Percentiles rank a stretch among this genome's conserved stretches.
Conservation (phyloP, 2,888 invertebrate species). For the Caenorhabditis zanzibari region DNA sequence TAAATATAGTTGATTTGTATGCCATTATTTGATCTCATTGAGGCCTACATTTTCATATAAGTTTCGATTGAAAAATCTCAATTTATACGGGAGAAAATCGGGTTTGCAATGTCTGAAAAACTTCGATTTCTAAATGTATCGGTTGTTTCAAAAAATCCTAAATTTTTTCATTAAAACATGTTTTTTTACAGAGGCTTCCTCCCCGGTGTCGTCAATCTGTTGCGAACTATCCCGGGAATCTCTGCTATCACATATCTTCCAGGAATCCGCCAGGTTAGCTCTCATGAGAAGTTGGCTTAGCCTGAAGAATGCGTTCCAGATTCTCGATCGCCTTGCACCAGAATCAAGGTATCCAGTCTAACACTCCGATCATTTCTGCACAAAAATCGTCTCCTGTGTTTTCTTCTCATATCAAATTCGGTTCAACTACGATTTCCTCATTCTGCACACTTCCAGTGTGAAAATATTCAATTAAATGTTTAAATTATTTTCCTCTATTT, state of each 20-base stretch:
- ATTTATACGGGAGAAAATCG: too few species aligned
- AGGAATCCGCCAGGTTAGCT: constrained; percentile 89
- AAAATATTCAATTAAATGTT: constrained; percentile 16
- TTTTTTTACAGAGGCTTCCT: constrained; percentile 91
- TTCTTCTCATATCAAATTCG: constrained; percentile 61
- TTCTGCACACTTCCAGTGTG: constrained; percentile 25
- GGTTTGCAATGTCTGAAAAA: too few species aligned
- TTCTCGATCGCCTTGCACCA: constrained; percentile 81
- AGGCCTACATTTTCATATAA: too few species aligned
- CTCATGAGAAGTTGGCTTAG: constrained; percentile 87
- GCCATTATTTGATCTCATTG: too few species aligned
- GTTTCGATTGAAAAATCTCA: too few species aligned
- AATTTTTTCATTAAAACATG: neutral
- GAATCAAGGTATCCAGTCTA: constrained; percentile 83
- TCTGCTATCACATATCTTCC: constrained; percentile 93
- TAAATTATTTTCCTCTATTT: constrained; percentile 25
- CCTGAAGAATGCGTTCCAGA: constrained; percentile 68
- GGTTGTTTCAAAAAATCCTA: too few species aligned
- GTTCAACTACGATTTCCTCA: constrained; percentile 47
- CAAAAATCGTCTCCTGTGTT: constrained; percentile 31
- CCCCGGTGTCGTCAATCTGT: constrained; percentile 95
- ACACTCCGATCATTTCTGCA: constrained; percentile 3
- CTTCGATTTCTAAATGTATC: too few species aligned
- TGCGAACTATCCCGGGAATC: constrained; percentile 93
- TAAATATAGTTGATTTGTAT: too few species aligned